Percentiles rank a stretch among this genome's conserved stretches.
phyloP scores from a whole-genome alignment of 2,113 vertebrate genomes.

The Galbula dea region DNA sequence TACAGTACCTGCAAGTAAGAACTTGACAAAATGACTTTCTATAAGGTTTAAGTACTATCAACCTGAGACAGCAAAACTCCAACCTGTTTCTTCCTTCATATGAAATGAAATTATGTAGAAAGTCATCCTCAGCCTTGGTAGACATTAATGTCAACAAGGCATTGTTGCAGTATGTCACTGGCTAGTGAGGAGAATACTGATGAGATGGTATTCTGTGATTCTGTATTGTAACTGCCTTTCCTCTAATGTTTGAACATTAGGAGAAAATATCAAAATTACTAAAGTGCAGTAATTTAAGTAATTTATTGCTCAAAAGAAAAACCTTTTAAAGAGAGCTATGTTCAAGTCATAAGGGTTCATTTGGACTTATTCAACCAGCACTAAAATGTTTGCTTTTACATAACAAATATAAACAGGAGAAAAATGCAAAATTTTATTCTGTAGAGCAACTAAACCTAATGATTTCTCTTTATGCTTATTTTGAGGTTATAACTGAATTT shows the following conservation, averaged over 20 bases:
- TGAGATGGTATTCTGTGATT: too few relatives aligned
- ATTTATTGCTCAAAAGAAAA: slow-evolving; percentile 46
- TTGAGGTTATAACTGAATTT: slow-evolving; percentile 4
- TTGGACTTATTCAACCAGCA: slow-evolving; percentile 35
- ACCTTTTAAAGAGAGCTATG: slow-evolving; percentile 36
- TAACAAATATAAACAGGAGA: slow-evolving; percentile 54
- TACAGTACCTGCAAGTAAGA: not conserved
- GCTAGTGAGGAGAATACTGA: not conserved
- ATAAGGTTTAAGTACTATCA: not conserved
- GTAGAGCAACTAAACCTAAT: not conserved
- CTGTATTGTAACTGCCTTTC: not conserved
- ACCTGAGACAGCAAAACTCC: not conserved
- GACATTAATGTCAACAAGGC: not conserved
- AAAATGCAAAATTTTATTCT: slow-evolving; percentile 29
- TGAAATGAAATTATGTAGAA: not conserved
- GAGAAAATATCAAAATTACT: slow-evolving; percentile 26
- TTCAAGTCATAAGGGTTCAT: slow-evolving; percentile 41
- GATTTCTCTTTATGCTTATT: slow-evolving; percentile 1
- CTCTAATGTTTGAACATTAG: slow-evolving; percentile 1
- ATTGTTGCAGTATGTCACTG: not conserved
- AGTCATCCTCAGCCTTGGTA: not conserved
- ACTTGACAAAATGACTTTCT: not conserved
- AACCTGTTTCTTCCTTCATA: not conserved
- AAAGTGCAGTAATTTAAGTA: slow-evolving; percentile 38
- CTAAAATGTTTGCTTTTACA: slow-evolving; percentile 50